Evolutionary conservation across 35 echinoderm and acorn worm species (phyloP).

Genomic region (Hemicentrotus pulcherrimus): DNA sequence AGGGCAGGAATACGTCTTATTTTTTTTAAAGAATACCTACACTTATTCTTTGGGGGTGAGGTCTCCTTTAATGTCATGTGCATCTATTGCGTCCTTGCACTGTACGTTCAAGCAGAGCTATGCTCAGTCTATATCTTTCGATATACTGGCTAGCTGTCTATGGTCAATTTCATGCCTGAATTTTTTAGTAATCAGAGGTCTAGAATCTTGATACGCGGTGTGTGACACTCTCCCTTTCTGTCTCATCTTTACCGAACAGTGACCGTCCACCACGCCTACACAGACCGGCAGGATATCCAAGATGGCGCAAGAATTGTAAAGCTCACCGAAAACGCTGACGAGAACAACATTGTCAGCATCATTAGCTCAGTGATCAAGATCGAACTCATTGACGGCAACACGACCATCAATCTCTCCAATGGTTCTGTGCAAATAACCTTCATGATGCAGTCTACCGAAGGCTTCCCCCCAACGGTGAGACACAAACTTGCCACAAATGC

Average conservation of each 20-base stretch:
- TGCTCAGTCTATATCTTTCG: too few relatives aligned
- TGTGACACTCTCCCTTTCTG: background rate
- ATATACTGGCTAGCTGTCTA: too few relatives aligned
- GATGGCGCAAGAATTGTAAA: background rate
- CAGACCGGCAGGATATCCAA: background rate
- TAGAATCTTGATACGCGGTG: too few relatives aligned
- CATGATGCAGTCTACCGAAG: background rate
- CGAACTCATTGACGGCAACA: background rate
- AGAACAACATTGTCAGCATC: background rate
- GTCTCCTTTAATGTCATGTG: too few relatives aligned
- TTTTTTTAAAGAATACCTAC: too few relatives aligned
- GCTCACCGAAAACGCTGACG: background rate
- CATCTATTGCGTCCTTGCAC: too few relatives aligned
- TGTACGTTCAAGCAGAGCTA: too few relatives aligned
- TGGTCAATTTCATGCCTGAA: too few relatives aligned
- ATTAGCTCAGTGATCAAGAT: background rate
- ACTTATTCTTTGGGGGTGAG: too few relatives aligned
- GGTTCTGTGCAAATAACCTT: background rate
- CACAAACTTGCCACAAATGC: too few relatives aligned
- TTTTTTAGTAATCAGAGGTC: too few relatives aligned
- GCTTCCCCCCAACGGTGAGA: background rate
- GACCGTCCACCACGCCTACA: background rate
- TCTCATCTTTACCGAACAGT: background rate
- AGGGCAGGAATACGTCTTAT: too few relatives aligned
- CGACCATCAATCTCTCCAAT: background rate